These are phyloP conservation scores for Coenobita brevimanus DNA, from an alignment of 1,140 invertebrate genomes.

Conservation along the genomic window DNA sequence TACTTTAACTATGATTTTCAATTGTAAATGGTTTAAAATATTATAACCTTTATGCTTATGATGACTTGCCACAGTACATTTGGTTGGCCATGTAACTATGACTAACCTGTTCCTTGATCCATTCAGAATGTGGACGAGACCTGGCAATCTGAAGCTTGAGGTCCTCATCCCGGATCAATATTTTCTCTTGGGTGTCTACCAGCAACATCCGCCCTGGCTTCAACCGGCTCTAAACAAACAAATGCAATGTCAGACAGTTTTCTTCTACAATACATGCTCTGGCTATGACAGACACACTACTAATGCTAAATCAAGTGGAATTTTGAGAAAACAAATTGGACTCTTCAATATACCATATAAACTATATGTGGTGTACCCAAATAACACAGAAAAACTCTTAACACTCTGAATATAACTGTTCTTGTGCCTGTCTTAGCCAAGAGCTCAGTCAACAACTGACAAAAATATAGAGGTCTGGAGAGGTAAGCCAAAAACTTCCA, in stretches of 20 bases:
- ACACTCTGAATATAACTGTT: background rate
- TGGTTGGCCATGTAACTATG: no score
- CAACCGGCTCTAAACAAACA: conserved; percentile 86
- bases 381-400: background rate
- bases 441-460: conserved; percentile 8
- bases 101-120: conserved; percentile 92
- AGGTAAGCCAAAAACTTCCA: conserved; percentile 6
- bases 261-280: background rate
- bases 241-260: conserved; percentile 35
- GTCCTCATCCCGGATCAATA: conserved; percentile 95
- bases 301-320: conserved; percentile 13
- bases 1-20: no score
- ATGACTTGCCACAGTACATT: no score
- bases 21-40: no score
- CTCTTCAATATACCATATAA: background rate
- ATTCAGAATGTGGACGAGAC: conserved; percentile 89
- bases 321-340: no score
- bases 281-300: conserved; percentile 50
- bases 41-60: no score
- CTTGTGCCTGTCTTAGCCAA: conserved; percentile 37
- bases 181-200: conserved; percentile 93
- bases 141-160: conserved; percentile 91
- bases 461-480: conserved; percentile 19
- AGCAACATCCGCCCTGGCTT: conserved; percentile 98
- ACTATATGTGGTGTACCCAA: background rate